Base-by-base conservation (phyloP, 2,113 vertebrate genomes). In the Hystrix cristata region DNA sequence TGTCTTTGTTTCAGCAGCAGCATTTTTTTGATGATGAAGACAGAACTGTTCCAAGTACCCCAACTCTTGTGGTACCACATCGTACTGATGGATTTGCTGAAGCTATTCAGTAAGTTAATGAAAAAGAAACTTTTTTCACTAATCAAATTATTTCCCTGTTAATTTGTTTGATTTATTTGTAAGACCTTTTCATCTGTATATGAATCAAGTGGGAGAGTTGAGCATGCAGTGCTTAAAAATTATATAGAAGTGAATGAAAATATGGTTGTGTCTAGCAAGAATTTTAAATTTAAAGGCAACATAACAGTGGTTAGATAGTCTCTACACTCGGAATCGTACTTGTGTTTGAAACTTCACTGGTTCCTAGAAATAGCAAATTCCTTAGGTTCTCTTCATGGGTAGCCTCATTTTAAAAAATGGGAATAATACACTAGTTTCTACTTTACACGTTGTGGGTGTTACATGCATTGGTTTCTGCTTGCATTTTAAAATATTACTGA, bases 21-120 rank as follows among this genome's bases (percentile, higher is more conserved):
- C 99, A 99, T 95, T 99, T 99, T 97, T 99, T 99, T 91, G 99
- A 99, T 82, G 99, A 99, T 38, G 99, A 99, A 87, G 99, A 99
- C 97, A 98, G 99, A 96, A 99, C 99, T 97, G 99, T 99, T 95
- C 99, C 99, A 85, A 99, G 99, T 98, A 99, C 99, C 16, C 99
- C 99, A 60, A 99, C 99, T 43, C 99, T 99, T 90, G 99, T 99
- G 69, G 99, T 99, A 13, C 99, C 99, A 19, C 99, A 99, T 97
- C 99, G 99, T 60, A 99, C 99, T 4, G 99, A 99, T 95, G 99
- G 99, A 18, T 99, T 99, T 98, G 99, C 99, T 98, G 99, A 99
- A 98, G 99, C 99, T 43, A 99, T 99, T 97, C 99, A 99, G 99
- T 99, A 98, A 99, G 99, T 99, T 81, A 43, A 90, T 86, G 19